Conservation (phyloP, 2,888 invertebrate genomes). For the Sinopyrophorus schimmeli region DNA sequence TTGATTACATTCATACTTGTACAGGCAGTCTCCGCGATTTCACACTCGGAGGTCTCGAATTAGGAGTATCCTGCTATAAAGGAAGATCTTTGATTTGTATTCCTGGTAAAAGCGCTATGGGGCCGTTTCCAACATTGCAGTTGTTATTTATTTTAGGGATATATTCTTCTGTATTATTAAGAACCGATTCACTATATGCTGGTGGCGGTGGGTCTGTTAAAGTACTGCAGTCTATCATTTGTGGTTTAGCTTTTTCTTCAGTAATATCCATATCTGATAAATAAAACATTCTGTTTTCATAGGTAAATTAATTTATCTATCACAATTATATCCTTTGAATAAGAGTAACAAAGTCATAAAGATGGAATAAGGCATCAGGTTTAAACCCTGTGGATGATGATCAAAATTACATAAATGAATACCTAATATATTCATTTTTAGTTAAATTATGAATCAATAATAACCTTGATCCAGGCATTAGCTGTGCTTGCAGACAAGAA, state of each 20-base stretch:
- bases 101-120: slow-evolving; percentile 44
- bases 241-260: slow-evolving; percentile 40
- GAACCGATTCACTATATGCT: slow-evolving; percentile 39
- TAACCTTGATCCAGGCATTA: too few relatives aligned
- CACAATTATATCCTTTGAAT: too few relatives aligned
- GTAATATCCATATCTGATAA: slow-evolving; percentile 22
- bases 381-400: too few relatives aligned
- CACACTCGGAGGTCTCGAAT: slow-evolving; percentile 48
- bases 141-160: slow-evolving; percentile 52
- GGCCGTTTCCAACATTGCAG: slow-evolving; percentile 51
- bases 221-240: slow-evolving; percentile 50
- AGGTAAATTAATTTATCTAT: too few relatives aligned
- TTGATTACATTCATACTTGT: slow-evolving; percentile 44
- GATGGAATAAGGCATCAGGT: too few relatives aligned
- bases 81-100: slow-evolving; percentile 48
- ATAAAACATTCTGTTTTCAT: too few relatives aligned
- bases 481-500: too few relatives aligned
- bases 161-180: slow-evolving; percentile 43
- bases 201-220: slow-evolving; percentile 47
- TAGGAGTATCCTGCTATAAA: slow-evolving; percentile 51
- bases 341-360: too few relatives aligned
- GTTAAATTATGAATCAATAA: too few relatives aligned
- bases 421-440: too few relatives aligned
- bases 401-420: too few relatives aligned
- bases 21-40: slow-evolving; percentile 51